Evolutionary conservation across 2,113 vertebrate genomes (phyloP).

Genomic region (Campylomormyrus numenius): DNA sequence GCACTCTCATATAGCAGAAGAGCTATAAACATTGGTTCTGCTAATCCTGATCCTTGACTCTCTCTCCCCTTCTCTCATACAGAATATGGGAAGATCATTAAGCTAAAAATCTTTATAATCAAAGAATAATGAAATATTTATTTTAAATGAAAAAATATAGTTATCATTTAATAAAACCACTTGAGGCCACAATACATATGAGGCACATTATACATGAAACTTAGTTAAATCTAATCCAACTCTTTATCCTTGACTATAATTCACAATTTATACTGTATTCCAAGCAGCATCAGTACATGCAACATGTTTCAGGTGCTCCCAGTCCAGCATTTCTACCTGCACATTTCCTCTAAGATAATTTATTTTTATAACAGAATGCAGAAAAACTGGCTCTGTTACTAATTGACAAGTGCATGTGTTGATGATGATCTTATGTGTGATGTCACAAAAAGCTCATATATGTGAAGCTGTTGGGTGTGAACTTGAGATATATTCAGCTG

Average conservation of each 20-base stretch:
- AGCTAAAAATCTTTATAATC: background rate
- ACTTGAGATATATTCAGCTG: background rate
- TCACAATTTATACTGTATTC: background rate
- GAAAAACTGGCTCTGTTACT: background rate
- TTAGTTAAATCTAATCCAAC: background rate
- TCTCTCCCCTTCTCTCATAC: background rate
- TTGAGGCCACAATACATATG: background rate
- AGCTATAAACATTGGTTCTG: background rate
- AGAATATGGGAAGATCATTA: background rate
- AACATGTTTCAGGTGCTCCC: background rate
- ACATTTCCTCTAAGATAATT: background rate
- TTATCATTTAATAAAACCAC: background rate
- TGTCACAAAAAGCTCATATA: background rate
- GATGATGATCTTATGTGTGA: background rate
- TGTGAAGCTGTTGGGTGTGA: background rate
- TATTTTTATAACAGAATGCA: background rate
- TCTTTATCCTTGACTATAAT: background rate
- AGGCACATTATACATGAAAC: background rate
- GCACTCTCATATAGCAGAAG: background rate
- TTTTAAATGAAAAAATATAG: background rate
- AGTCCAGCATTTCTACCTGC: background rate
- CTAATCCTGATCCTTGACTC: background rate
- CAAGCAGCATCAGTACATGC: background rate
- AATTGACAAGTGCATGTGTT: background rate
- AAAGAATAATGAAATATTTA: background rate